phyloP scores from a whole-genome alignment of 2,888 invertebrate species.

The Herminia tarsipennalis region DNA sequence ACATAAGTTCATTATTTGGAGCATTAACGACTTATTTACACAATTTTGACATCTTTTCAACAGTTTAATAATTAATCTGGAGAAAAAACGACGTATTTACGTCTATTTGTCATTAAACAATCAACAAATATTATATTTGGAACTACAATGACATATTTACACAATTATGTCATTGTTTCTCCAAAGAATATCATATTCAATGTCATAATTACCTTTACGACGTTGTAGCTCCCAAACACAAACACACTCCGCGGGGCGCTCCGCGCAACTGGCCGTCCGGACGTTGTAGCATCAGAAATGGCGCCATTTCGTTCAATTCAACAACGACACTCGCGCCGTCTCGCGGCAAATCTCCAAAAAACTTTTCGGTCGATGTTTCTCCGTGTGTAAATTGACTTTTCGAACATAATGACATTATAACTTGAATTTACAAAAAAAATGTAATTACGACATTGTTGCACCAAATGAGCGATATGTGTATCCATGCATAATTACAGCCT shows the following conservation, averaged over 20 bases:
- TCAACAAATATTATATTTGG: not conserved
- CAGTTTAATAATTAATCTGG: not conserved
- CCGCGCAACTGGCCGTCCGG: not conserved
- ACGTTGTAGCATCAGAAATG: conserved; percentile 13
- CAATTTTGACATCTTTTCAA: no score
- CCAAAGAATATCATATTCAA: not conserved
- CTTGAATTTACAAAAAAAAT: no score
- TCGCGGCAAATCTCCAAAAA: conserved; percentile 8
- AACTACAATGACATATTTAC: not conserved
- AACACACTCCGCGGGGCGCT: not conserved
- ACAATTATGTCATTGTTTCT: not conserved
- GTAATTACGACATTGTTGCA: not conserved
- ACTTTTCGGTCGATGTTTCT: conserved; percentile 10
- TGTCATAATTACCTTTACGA: not conserved
- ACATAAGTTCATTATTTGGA: not conserved
- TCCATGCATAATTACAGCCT: no score
- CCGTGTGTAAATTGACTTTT: conserved; percentile 9
- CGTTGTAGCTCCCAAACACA: not conserved
- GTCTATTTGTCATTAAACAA: no score
- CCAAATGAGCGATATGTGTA: no score
- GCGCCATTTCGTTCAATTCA: conserved; percentile 11
- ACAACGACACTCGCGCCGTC: conserved; percentile 11
- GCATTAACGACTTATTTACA: not conserved
- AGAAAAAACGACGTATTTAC: not conserved
- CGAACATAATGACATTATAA: conserved; percentile 7